phyloP scores from a whole-genome alignment of 1,140 invertebrate species.

The Odontomachus brunneus region DNA sequence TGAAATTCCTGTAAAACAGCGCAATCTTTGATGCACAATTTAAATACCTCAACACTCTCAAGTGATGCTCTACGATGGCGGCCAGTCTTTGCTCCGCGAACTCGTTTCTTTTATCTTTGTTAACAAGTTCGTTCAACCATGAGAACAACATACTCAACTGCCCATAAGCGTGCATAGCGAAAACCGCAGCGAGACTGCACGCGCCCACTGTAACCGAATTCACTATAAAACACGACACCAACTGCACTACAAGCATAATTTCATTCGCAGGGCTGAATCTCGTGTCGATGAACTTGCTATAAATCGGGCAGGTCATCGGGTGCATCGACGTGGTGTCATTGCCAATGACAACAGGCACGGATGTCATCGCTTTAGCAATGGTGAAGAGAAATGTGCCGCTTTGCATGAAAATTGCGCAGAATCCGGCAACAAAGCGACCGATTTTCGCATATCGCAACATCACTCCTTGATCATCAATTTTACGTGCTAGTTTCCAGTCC shows the following conservation, averaged over 20 bases:
- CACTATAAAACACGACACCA: slow-evolving; percentile 8
- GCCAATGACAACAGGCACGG: slow-evolving; percentile 25
- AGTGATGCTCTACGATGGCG: slow-evolving; percentile 73
- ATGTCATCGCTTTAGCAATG: slow-evolving; percentile 2
- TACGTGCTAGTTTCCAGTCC: slow-evolving; percentile 50
- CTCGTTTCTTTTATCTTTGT: neutral
- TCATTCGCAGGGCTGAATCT: slow-evolving; percentile 65
- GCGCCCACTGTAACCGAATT: slow-evolving; percentile 52
- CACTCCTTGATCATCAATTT: slow-evolving; percentile 25
- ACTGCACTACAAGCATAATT: slow-evolving; percentile 64
- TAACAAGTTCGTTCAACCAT: slow-evolving; percentile 48
- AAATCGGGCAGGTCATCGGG: slow-evolving; percentile 52
- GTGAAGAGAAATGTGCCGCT: slow-evolving; percentile 33
- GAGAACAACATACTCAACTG: slow-evolving; percentile 73
- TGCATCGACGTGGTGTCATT: slow-evolving; percentile 64
- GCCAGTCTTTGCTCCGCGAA: slow-evolving; percentile 62
- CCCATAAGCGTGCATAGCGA: slow-evolving; percentile 74
- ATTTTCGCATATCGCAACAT: slow-evolving; percentile 61
- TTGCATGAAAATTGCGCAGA: slow-evolving; percentile 66
- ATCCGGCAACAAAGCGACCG: slow-evolving; percentile 41
- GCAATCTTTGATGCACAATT: neutral
- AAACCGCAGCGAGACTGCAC: slow-evolving; percentile 70
- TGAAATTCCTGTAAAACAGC: neutral
- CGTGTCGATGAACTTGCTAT: slow-evolving; percentile 52
- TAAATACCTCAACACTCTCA: slow-evolving; percentile 64